Conservation (phyloP, 2,797 vertebrate genomes). For the Loris lydekkerianus region DNA sequence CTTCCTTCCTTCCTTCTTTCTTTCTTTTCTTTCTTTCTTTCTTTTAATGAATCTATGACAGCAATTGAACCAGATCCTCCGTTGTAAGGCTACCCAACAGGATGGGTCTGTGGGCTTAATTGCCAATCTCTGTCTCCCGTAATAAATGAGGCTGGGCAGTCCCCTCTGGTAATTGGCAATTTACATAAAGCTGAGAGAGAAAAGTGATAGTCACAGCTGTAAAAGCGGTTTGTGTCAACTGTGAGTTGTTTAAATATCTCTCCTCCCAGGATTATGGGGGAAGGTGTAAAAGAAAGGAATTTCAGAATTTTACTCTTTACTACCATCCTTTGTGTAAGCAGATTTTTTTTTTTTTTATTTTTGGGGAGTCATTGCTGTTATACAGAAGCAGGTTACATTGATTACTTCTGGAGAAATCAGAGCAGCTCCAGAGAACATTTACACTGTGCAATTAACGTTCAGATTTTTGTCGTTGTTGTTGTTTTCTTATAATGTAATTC, state of each 20-base stretch:
- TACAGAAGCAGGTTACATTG: no score
- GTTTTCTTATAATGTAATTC: neutral
- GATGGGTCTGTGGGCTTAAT: rapidly evolving
- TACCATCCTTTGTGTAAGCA: neutral
- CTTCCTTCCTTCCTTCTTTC: no score
- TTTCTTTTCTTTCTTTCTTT: no score
- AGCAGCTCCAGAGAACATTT: rapidly evolving
- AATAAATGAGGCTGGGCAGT: rapidly evolving
- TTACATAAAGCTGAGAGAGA: neutral
- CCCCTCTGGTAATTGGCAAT: no score
- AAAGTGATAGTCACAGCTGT: rapidly evolving
- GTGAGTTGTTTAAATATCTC: rapidly evolving
- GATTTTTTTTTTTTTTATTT: no score
- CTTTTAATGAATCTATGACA: rapidly evolving
- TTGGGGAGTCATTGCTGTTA: no score
- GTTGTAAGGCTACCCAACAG: rapidly evolving
- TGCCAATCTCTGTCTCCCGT: rapidly evolving
- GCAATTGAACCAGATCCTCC: neutral
- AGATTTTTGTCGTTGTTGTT: no score
- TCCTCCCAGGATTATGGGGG: neutral
- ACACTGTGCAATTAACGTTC: rapidly evolving
- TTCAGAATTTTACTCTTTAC: neutral
- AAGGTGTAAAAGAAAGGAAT: neutral
- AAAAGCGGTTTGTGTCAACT: rapidly evolving
- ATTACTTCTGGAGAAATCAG: no score